Percentiles rank a stretch among this genome's conserved stretches.
These are phyloP conservation scores for Trachops cirrhosus DNA, from an alignment of 2,797 vertebrate genomes.

Conservation along the genomic window DNA sequence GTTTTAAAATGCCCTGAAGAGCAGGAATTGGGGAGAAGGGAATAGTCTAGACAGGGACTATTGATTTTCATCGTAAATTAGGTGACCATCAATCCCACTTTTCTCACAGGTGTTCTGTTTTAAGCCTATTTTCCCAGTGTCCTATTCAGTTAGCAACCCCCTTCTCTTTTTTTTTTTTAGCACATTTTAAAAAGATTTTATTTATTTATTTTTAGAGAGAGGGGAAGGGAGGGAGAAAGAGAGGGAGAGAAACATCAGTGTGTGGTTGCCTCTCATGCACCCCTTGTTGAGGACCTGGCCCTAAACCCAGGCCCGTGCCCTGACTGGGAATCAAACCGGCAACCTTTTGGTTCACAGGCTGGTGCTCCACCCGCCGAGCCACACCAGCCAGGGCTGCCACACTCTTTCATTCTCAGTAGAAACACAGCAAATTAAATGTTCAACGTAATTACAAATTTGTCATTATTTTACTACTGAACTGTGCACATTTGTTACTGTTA, in stretches of 20 bases:
- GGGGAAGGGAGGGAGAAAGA: too few species aligned
- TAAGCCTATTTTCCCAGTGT: background rate
- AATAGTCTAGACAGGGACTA: background rate
- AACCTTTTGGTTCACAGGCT: too few species aligned
- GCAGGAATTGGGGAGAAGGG: background rate
- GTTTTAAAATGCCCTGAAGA: background rate
- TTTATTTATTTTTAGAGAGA: too few species aligned
- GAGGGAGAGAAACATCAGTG: too few species aligned
- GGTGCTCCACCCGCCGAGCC: too few species aligned
- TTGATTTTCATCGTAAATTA: background rate
- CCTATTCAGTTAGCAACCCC: background rate
- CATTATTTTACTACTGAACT: background rate
- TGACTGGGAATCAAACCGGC: too few species aligned
- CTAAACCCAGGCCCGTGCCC: too few species aligned
- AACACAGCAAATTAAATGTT: background rate
- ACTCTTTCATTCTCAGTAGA: background rate
- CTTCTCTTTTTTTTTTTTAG: too few species aligned
- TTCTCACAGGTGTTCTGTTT: background rate
- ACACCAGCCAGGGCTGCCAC: too few species aligned
- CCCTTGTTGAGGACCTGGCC: too few species aligned
- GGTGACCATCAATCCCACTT: background rate
- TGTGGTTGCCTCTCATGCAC: too few species aligned
- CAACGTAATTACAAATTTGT: background rate
- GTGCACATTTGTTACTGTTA: background rate
- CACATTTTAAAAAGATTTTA: too few species aligned